phyloP scores from a whole-genome alignment of 2,113 vertebrate species.

The Turdus rufiventris region DNA sequence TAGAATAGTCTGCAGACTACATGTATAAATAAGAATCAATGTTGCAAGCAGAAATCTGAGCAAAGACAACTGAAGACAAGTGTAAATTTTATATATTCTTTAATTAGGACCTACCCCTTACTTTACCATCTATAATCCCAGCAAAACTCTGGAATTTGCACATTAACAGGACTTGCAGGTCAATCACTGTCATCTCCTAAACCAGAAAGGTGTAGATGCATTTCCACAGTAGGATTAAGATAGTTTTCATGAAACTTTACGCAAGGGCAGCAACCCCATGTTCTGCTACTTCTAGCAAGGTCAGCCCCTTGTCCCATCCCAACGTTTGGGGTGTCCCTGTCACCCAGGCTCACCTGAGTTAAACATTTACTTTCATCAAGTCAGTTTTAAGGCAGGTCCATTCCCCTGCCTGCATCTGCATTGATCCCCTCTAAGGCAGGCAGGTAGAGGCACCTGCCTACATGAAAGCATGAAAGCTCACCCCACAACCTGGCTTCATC shows the following conservation, averaged over 20 bases:
- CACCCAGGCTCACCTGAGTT: neutral
- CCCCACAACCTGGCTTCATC: neutral
- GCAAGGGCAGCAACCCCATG: neutral
- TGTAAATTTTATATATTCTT: neutral
- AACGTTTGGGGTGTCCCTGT: too few species aligned
- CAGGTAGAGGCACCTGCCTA: neutral
- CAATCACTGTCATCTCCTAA: neutral
- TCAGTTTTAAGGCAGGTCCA: neutral
- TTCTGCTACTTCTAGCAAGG: neutral
- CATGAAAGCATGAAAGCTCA: neutral
- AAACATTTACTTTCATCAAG: neutral
- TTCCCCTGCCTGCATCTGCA: neutral
- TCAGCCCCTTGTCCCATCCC: neutral
- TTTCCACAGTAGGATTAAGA: neutral
- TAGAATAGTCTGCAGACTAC: neutral
- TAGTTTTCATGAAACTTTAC: neutral
- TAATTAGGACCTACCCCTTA: neutral
- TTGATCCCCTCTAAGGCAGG: neutral
- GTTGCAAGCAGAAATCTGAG: neutral
- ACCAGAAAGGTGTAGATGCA: neutral
- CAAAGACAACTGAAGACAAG: neutral
- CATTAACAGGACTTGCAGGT: neutral
- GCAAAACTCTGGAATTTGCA: neutral
- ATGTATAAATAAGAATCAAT: neutral
- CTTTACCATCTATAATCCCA: neutral